A percentile compares a stretch with the other conserved stretches of the same genome.
Conservation (phyloP, 2,888 invertebrate species). For the Holacanthella duospinosa region DNA sequence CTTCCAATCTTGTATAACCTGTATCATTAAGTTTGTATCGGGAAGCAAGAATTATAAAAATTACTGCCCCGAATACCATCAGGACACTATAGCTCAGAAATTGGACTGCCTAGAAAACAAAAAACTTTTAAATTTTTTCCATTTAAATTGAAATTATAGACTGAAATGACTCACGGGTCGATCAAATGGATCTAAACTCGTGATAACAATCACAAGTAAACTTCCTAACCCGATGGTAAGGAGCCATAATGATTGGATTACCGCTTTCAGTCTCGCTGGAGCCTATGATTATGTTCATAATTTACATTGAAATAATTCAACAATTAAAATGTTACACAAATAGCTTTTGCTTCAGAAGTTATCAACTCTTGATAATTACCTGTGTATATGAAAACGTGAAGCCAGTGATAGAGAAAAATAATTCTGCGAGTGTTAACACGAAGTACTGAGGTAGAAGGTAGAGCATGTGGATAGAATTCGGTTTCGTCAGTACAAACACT, state of each 20-base stretch:
- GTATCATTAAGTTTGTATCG: conserved; percentile 3
- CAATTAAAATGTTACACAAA: no score
- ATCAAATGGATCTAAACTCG: conserved; percentile 51
- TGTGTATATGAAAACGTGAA: conserved; percentile 89
- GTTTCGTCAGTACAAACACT: conserved; percentile 29
- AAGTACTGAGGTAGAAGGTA: conserved; percentile 87
- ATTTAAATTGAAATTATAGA: not conserved
- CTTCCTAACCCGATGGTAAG: conserved; percentile 89
- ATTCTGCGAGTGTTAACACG: conserved; percentile 82
- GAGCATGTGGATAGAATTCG: conserved; percentile 56
- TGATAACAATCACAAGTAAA: conserved; percentile 78
- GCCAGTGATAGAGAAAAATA: conserved; percentile 92
- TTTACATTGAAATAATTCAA: not conserved
- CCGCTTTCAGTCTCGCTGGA: conserved; percentile 84
- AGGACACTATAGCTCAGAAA: conserved; percentile 77
- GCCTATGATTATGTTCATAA: conserved; percentile 50
- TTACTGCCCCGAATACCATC: conserved; percentile 70
- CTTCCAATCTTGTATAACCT: not conserved
- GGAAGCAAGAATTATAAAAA: conserved; percentile 51
- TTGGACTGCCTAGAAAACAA: conserved; percentile 60
- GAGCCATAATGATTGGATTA: conserved; percentile 83
- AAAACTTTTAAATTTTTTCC: not conserved
- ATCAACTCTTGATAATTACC: conserved; percentile 42
- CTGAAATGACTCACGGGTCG: not conserved
- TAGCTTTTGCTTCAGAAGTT: not conserved